Evolutionary conservation across 2,888 invertebrate genomes (phyloP).

Genomic region (Nebria brevicollis): DNA sequence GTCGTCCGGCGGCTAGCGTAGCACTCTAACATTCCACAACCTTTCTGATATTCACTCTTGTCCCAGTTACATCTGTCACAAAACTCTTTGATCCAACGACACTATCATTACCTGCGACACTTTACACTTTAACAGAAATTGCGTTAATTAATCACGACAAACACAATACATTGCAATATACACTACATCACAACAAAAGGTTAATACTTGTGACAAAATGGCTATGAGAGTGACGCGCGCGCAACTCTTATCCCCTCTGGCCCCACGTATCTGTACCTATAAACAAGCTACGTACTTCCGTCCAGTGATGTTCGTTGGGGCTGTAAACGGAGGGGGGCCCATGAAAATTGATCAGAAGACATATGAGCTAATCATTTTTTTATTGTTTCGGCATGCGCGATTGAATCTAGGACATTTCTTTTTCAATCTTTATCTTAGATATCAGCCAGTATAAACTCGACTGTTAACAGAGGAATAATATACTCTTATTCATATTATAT

Average conservation of each 20-base stretch:
- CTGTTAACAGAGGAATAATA: neutral
- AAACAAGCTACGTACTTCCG: slow-evolving; percentile 49
- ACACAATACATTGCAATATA: slow-evolving; percentile 60
- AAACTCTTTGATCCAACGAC: slow-evolving; percentile 63
- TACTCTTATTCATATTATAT: neutral
- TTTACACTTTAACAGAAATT: slow-evolving; percentile 48
- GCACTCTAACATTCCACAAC: slow-evolving; percentile 52
- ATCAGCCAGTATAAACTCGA: neutral
- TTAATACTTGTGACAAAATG: slow-evolving; percentile 65
- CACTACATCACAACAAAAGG: slow-evolving; percentile 63
- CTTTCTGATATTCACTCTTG: slow-evolving; percentile 48
- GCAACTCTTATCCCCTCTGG: slow-evolving; percentile 51
- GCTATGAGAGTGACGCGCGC: slow-evolving; percentile 58
- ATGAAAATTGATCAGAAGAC: slow-evolving; percentile 54
- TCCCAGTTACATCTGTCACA: slow-evolving; percentile 58
- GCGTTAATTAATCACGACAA: slow-evolving; percentile 56
- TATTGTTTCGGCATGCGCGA: slow-evolving; percentile 48
- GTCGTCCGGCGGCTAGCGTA: slow-evolving; percentile 57
- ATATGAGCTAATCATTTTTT: slow-evolving; percentile 52
- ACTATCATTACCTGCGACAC: slow-evolving; percentile 44
- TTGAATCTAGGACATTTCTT: slow-evolving; percentile 42
- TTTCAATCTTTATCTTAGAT: slow-evolving; percentile 14
- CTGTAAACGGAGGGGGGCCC: slow-evolving; percentile 45
- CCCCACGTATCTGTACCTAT: slow-evolving; percentile 46
- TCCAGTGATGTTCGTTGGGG: slow-evolving; percentile 44